Percentiles rank a stretch among this genome's conserved stretches.
Evolutionary conservation across 2,797 vertebrate genomes (phyloP).

Genomic region (Anabacerthia variegaticeps): DNA sequence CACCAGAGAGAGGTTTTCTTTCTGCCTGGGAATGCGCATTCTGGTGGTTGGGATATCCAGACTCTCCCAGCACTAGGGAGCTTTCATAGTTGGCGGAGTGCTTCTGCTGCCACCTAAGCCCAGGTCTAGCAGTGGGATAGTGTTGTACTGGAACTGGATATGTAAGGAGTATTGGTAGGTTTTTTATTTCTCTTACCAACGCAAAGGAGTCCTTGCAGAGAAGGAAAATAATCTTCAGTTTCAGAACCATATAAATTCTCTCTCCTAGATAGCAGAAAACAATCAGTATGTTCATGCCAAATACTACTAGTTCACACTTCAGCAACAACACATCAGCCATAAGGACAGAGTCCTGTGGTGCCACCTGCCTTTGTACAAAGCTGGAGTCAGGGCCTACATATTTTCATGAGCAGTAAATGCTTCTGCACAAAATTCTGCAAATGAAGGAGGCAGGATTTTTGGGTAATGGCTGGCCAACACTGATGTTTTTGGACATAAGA

Average conservation of each 20-base stretch:
- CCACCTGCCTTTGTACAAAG: background rate
- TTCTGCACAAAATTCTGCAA: background rate
- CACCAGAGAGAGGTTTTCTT: background rate
- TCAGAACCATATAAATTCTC: background rate
- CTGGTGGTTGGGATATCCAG: background rate
- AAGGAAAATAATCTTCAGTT: background rate
- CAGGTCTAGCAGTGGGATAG: background rate
- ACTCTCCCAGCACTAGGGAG: background rate
- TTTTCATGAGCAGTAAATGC: background rate
- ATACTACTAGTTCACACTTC: background rate
- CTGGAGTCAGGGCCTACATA: background rate
- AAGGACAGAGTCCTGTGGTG: background rate
- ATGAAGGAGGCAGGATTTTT: background rate
- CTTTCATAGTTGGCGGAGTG: background rate
- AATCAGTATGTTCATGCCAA: background rate
- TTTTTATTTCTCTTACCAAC: background rate
- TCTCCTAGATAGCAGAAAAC: background rate
- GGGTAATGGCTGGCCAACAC: background rate
- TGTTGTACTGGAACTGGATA: background rate
- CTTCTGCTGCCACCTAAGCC: background rate
- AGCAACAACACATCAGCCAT: rapidly evolving
- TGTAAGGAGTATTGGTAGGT: background rate
- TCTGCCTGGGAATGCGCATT: background rate
- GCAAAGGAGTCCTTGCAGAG: background rate
- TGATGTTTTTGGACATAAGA: background rate